phyloP scores from a whole-genome alignment of 2,888 invertebrate species.

The Drosophila pseudotalamancana region DNA sequence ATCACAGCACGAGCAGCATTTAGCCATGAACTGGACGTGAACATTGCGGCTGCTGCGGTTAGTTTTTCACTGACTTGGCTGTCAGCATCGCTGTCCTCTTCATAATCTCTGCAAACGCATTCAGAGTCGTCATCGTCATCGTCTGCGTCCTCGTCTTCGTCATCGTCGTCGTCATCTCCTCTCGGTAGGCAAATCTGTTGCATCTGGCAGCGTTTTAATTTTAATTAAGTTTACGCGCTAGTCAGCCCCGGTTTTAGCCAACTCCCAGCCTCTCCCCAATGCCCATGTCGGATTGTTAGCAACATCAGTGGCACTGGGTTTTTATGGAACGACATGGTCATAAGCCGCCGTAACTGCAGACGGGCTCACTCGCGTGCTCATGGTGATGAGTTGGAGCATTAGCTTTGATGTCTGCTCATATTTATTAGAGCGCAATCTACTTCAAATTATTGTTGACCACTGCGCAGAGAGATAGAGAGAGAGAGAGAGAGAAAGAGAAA shows the following conservation, averaged over 20 bases:
- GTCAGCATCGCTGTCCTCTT: conserved; percentile 46
- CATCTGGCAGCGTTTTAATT: conserved; percentile 76
- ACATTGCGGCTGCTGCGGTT: conserved; percentile 27
- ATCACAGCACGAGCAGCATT: conserved; percentile 81
- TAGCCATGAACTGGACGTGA: conserved; percentile 74
- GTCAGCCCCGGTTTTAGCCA: conserved; percentile 25
- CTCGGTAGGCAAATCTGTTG: conserved; percentile 70
- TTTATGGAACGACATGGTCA: conserved; percentile 17
- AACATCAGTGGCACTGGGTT: conserved; percentile 10
- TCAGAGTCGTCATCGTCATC: conserved; percentile 35
- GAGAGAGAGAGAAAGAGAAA: no score
- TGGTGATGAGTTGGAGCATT: conserved; percentile 83
- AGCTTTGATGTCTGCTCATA: conserved; percentile 80
- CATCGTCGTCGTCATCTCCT: conserved; percentile 49
- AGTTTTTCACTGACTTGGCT: conserved; percentile 40
- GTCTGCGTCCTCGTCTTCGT: conserved; percentile 19
- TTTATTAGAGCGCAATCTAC: conserved; percentile 81
- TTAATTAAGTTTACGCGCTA: conserved; percentile 82
- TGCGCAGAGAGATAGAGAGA: conserved; percentile 18
- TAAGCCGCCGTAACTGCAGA: conserved; percentile 37
- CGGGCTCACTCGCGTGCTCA: conserved; percentile 68
- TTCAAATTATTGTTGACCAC: conserved; percentile 58
- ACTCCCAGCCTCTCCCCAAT: conserved; percentile 7
- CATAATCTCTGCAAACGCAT: conserved; percentile 43
- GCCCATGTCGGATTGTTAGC: conserved; percentile 5